Evolutionary conservation across 2,797 vertebrate species (phyloP).

Genomic region (Periparus ater): DNA sequence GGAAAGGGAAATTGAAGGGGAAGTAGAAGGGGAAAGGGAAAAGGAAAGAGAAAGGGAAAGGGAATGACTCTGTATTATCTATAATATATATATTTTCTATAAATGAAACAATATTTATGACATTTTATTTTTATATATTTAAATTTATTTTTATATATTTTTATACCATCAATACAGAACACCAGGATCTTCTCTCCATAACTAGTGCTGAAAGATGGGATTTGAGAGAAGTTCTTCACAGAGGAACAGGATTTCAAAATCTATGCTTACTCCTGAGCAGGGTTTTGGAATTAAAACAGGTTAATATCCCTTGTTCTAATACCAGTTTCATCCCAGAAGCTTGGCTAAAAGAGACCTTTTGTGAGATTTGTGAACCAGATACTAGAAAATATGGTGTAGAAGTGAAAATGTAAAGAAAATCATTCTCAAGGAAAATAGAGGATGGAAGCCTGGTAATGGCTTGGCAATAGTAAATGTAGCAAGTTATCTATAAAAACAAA

Average conservation of each 20-base stretch:
- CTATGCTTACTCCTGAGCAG: accelerated
- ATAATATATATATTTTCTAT: background rate
- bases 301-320: background rate
- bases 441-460: background rate
- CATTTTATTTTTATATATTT: background rate
- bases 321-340: background rate
- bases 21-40: background rate
- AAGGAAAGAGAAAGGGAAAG: too few relatives aligned
- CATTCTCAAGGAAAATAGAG: background rate
- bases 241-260: background rate
- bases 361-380: background rate
- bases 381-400: background rate
- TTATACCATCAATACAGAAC: background rate
- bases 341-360: background rate
- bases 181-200: background rate
- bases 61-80: background rate
- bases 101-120: background rate
- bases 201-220: background rate
- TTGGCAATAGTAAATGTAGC: background rate
- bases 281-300: background rate
- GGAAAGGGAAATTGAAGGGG: background rate
- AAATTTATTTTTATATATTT: background rate
- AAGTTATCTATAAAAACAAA: background rate
- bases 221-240: background rate
- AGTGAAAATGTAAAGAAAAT: background rate